phyloP scores from a whole-genome alignment of 2,888 invertebrate genomes.

The Pelosia muscerda region DNA sequence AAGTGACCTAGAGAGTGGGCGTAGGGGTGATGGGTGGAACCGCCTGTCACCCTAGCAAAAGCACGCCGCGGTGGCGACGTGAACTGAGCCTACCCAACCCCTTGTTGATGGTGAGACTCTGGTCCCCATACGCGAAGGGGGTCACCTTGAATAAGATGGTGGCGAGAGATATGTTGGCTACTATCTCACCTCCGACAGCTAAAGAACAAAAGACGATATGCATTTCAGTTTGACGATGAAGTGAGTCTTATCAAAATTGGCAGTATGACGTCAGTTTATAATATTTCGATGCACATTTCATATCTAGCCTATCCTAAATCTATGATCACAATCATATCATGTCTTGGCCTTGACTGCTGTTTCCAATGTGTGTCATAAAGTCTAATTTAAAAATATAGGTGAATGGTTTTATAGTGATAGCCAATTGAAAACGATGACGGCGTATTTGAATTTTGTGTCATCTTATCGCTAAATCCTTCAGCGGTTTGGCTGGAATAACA shows the following conservation, averaged over 20 bases:
- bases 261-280: neutral
- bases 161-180: no score
- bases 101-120: no score
- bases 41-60: no score
- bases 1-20: no score
- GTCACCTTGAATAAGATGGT: no score
- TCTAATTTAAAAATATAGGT: slow-evolving; percentile 35
- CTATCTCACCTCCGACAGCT: no score
- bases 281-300: neutral
- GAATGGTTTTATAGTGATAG: slow-evolving; percentile 25
- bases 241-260: neutral
- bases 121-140: no score
- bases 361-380: slow-evolving; percentile 33
- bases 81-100: no score
- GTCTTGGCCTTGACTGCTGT: slow-evolving; percentile 40
- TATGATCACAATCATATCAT: slow-evolving; percentile 21
- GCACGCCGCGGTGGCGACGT: no score
- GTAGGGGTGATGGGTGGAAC: no score
- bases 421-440: slow-evolving; percentile 33
- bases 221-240: no score
- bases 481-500: slow-evolving; percentile 65
- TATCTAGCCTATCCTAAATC: neutral
- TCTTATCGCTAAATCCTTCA: slow-evolving; percentile 80
- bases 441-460: slow-evolving; percentile 65
- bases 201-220: no score